Percentiles rank a stretch among this genome's conserved stretches.
These are phyloP conservation scores for Acronicta leporina DNA, from an alignment of 2,888 invertebrate species.

Conservation along the genomic window DNA sequence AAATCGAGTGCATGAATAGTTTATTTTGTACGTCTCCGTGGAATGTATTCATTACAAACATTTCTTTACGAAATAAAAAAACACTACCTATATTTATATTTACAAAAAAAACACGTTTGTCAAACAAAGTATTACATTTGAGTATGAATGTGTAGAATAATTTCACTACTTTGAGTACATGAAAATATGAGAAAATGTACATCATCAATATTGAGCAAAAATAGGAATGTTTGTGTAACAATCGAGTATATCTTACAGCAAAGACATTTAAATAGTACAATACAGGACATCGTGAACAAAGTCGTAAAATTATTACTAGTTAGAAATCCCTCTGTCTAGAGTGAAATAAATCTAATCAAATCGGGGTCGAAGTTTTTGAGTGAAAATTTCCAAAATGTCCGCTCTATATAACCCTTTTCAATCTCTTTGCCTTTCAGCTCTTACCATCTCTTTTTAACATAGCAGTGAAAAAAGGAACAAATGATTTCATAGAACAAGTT, in stretches of 20 bases:
- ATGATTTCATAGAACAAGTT: slow-evolving; percentile 19
- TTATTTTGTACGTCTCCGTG: slow-evolving; percentile 86
- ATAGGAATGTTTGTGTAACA: slow-evolving; percentile 60
- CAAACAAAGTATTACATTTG: slow-evolving; percentile 70
- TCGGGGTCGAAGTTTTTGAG: no score
- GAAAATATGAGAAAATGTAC: slow-evolving; percentile 59
- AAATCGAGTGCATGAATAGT: slow-evolving; percentile 84
- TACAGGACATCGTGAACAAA: no score
- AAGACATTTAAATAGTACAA: no score
- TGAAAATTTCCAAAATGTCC: no score
- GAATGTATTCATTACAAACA: slow-evolving; percentile 80
- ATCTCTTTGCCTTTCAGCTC: slow-evolving; percentile 15
- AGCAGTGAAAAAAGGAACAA: slow-evolving; percentile 36
- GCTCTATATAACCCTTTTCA: no score
- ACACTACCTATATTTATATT: slow-evolving; percentile 72
- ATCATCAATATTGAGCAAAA: slow-evolving; percentile 65
- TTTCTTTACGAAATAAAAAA: slow-evolving; percentile 72
- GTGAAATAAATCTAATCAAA: no score
- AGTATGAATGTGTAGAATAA: slow-evolving; percentile 79
- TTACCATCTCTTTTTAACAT: slow-evolving; percentile 44
- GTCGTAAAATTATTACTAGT: no score
- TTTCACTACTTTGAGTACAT: slow-evolving; percentile 76
- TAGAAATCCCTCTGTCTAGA: no score
- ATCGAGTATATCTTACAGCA: slow-evolving; percentile 47
- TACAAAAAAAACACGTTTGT: slow-evolving; percentile 67